phyloP scores from a whole-genome alignment of 1,140 invertebrate genomes.

The Apocrypta bakeri region DNA sequence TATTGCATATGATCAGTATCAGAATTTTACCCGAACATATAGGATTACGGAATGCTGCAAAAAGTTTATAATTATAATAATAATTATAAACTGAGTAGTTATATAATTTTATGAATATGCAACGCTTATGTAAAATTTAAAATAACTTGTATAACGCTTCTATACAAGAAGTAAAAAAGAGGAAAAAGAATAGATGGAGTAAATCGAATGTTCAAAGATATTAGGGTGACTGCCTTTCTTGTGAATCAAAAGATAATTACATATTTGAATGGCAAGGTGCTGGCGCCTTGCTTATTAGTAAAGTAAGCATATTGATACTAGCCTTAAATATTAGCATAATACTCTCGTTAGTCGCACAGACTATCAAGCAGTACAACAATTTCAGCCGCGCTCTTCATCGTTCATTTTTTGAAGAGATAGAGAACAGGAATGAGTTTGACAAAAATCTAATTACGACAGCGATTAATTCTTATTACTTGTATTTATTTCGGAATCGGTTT shows the following conservation, averaged over 20 bases:
- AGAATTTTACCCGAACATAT: constrained; percentile 20
- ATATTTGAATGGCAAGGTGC: constrained; percentile 57
- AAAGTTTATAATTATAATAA: constrained; percentile 33
- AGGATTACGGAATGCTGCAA: constrained; percentile 19
- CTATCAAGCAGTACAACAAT: constrained; percentile 55
- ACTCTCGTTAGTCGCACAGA: constrained; percentile 52
- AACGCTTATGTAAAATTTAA: constrained; percentile 18
- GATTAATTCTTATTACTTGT: neutral
- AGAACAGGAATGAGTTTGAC: constrained; percentile 48
- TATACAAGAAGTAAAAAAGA: neutral
- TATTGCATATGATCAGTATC: constrained; percentile 18
- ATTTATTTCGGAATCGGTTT: neutral
- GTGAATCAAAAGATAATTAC: constrained; percentile 30
- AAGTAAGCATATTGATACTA: constrained; percentile 58
- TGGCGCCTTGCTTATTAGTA: constrained; percentile 64
- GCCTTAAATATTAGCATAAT: constrained; percentile 54
- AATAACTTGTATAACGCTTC: neutral
- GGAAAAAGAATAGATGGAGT: no score
- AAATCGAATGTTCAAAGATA: constrained; percentile 37
- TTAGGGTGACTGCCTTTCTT: constrained; percentile 45
- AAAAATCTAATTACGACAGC: neutral
- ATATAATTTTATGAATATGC: constrained; percentile 42
- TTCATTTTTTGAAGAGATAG: constrained; percentile 31
- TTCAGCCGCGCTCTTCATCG: constrained; percentile 59
- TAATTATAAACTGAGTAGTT: constrained; percentile 23